Percentiles rank a stretch among this genome's conserved stretches.
These are phyloP conservation scores for Neoseiulus cucumeris DNA, from an alignment of 1,140 invertebrate genomes.

Conservation along the genomic window DNA sequence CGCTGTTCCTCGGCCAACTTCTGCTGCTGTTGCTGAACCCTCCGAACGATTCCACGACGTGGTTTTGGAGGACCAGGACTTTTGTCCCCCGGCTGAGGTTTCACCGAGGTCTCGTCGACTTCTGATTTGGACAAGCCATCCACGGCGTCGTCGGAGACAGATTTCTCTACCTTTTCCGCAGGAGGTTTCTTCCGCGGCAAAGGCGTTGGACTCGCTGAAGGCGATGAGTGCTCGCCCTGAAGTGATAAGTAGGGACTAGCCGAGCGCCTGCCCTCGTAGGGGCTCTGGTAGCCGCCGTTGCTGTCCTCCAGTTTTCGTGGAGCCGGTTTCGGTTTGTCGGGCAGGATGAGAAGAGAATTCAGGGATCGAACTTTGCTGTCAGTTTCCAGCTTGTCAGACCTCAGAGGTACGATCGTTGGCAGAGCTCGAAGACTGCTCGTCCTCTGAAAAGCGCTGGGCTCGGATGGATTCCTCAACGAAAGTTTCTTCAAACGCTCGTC, in stretches of 20 bases:
- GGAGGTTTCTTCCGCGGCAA: neutral
- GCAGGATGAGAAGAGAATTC: neutral
- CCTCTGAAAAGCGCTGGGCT: neutral
- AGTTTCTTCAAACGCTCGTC: constrained; percentile 1
- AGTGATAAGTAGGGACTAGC: neutral
- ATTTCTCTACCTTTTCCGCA: too few relatives aligned
- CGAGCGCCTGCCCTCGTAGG: neutral
- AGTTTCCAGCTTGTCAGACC: too few relatives aligned
- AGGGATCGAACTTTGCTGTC: too few relatives aligned
- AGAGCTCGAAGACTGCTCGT: neutral
- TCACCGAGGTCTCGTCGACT: too few relatives aligned
- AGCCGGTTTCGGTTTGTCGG: neutral
- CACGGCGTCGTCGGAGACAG: too few relatives aligned
- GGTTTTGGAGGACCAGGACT: constrained; percentile 1
- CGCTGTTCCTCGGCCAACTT: too few relatives aligned
- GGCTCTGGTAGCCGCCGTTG: neutral
- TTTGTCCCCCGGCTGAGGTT: neutral
- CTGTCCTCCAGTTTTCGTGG: neutral
- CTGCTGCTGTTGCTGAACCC: neutral
- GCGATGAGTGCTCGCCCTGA: neutral
- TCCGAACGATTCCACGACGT: neutral
- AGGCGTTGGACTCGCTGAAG: neutral
- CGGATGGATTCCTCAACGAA: neutral
- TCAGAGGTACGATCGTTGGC: too few relatives aligned
- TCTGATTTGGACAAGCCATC: too few relatives aligned